These are phyloP conservation scores for Turnix velox DNA, from an alignment of 2,113 vertebrate species.

Conservation along the genomic window DNA sequence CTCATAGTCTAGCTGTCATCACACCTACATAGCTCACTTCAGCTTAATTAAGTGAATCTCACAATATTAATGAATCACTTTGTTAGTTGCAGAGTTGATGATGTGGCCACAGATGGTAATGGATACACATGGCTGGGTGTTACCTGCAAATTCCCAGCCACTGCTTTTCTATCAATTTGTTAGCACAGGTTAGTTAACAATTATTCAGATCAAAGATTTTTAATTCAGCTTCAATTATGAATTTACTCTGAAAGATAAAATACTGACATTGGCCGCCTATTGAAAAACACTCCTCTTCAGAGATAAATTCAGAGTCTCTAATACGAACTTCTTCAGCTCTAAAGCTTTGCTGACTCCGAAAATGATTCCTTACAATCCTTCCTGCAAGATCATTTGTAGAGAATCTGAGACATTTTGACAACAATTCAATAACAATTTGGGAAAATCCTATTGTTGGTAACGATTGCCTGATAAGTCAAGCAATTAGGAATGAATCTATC, in stretches of 20 bases:
- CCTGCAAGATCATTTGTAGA: not conserved
- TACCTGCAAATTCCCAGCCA: not conserved
- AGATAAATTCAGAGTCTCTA: not conserved
- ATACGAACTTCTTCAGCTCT: not conserved
- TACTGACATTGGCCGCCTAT: not conserved
- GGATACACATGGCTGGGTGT: not conserved
- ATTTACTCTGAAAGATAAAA: not conserved
- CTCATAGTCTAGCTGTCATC: not conserved
- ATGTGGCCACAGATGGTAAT: not conserved
- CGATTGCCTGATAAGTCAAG: not conserved
- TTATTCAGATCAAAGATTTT: not conserved
- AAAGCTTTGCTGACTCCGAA: not conserved
- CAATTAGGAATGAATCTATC: not conserved
- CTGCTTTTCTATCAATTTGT: not conserved
- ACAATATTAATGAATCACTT: not conserved
- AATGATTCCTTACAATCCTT: not conserved
- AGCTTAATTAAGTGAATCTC: not conserved
- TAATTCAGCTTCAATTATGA: not conserved
- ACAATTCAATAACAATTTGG: slow-evolving; percentile 27
- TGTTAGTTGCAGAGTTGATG: not conserved
- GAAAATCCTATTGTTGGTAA: slow-evolving; percentile 4
- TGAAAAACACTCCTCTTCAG: not conserved
- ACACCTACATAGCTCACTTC: not conserved
- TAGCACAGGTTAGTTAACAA: not conserved
- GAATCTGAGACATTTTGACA: not conserved